Base-by-base conservation (phyloP, 2,888 invertebrate species). In the Pandemis heparana region DNA sequence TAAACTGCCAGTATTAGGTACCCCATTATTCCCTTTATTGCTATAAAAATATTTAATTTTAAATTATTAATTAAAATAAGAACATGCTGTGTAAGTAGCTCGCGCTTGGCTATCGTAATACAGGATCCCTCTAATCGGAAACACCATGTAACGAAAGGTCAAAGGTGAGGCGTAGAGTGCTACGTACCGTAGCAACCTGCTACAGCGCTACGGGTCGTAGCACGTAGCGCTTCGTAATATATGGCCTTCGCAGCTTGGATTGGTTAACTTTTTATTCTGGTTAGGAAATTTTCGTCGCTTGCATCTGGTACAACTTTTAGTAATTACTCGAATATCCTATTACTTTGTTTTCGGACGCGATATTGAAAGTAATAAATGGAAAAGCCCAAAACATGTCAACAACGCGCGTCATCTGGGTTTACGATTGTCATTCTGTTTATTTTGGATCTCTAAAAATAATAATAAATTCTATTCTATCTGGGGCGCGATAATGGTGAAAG, bases 141-240 rank as follows among this genome's bases (percentile, higher is more conserved):
- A 82, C 79, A 80, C 76, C 76, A 77, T 77, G 76, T 78, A 77
- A 77, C 77, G 51, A 89, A 89, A 92, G 88, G 88, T 88, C 86
- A 89, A 77, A 86, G 88, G 84, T 87, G 79, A 84, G 76, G 70
- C 76, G 64, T 75, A 76, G 75, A 63, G 62, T 46, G 75, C 73
- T 69, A 69, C 69, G 73, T 53, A 60, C 59, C 81, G 85, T 85
- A 85, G 87, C 85, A 82, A 78, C 72, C 77, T 81, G 85, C 85
- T 88, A 87, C 87, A 81, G 79, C 77, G 74, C 81, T 84, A 83
- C 83, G 82, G 75, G 18, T 79, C 83, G 85, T 86, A 86, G 85
- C 83, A 76, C 75, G 62, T 67, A 70, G 60, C 51, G 60, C 10
- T 74, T 65, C 18, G 53, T 65, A 53, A 70, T 77, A 76, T 79